These are phyloP conservation scores for Oreochromis mossambicus DNA, from an alignment of 2,797 vertebrate species.

Conservation along the genomic window DNA sequence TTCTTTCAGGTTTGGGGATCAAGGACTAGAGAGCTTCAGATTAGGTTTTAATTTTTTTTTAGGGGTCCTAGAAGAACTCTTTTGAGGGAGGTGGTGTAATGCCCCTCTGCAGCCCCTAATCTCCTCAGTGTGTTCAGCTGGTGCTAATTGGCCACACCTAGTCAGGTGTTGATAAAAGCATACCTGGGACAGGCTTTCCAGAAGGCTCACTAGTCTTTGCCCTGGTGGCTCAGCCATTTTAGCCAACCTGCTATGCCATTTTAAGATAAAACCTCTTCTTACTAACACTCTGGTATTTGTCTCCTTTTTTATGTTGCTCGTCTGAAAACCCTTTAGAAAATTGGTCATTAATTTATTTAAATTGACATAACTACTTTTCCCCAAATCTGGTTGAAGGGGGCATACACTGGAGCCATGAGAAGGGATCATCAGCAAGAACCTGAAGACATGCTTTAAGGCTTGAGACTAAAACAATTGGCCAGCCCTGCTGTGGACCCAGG, in stretches of 20 bases:
- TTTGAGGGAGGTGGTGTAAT: background rate
- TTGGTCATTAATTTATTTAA: background rate
- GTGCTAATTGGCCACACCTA: background rate
- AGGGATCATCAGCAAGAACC: background rate
- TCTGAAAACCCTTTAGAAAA: background rate
- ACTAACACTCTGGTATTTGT: background rate
- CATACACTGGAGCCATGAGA: background rate
- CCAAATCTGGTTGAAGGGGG: background rate
- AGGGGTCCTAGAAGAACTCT: background rate
- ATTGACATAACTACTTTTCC: background rate
- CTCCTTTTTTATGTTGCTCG: background rate
- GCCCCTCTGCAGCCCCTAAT: background rate
- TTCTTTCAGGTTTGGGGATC: background rate
- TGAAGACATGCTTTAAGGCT: background rate
- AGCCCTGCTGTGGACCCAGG: background rate
- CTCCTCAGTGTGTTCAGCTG: background rate
- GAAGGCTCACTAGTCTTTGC: background rate
- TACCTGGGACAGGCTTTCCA: background rate
- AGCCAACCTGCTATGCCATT: background rate
- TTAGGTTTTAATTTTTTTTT: background rate
- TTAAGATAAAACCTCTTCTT: background rate
- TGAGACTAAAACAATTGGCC: background rate
- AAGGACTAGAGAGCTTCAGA: background rate
- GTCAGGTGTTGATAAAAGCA: background rate
- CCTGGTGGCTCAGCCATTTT: rapidly evolving